Evolutionary conservation across 2,113 vertebrate genomes (phyloP), one percentile per base, ranked within the genome.

Genomic region (Tupaia tana): DNA sequence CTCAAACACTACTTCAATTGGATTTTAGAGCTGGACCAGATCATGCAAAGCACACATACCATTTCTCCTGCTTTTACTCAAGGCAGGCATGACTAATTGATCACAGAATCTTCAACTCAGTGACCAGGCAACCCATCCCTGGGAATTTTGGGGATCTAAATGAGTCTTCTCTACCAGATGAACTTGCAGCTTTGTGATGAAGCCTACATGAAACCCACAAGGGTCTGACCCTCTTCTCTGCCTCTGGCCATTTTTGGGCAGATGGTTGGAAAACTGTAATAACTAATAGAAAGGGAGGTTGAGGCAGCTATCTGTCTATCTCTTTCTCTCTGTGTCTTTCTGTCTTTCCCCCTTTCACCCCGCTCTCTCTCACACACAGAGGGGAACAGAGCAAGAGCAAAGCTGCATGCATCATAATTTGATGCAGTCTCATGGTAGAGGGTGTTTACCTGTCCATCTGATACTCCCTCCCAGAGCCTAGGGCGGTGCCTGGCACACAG

Each of bases 21-120:
- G 8, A 31, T 22, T 18, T 34, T 7, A 31, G 31, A 75, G 10
- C 25, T 59, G 18, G 11, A 24, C 56, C 58, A 52, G 52, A 7
- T 4, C 18, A 12, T 7, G 14, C 20, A 11, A 6, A 12, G 43
- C 52, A 15, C 0, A 5, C 18, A 0, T 6, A 10, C 7, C 29
- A 1, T 6, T 2, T 54, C 1, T 2, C 13, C 8, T 0, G 4
- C 1, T 9, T 67, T 73, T 3, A 22, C 22, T 25, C 4, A 0
- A 1, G 75, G 84, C 92, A 94, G 92, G n/a, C 94, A 54, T 14
- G 27, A 77, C 24, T 13, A 56, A 67, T 78, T 1, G 1, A 56
- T 67, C 59, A 4, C 4, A 77, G 94, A 93, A n/a, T 24, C 56
- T 27, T 73, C 63, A 6, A 10, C 31, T 59, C 19, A 61, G 52